Evolutionary conservation across 2,797 vertebrate species (phyloP).

Genomic region (Acanthurus leucopareius): DNA sequence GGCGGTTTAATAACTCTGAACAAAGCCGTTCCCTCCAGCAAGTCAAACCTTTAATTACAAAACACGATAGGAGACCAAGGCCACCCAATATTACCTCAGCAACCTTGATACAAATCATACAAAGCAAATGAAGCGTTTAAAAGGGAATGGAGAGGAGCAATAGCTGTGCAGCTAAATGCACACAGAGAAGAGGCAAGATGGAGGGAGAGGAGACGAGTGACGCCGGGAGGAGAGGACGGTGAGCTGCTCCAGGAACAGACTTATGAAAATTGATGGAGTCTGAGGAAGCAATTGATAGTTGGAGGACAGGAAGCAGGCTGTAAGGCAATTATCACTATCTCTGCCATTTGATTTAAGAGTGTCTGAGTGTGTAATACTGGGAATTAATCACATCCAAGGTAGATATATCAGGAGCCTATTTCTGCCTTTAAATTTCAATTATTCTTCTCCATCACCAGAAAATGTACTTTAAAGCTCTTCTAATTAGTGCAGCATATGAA

Average conservation of each 20-base stretch:
- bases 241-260: constrained; percentile 56
- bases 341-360: constrained; percentile 79
- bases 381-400: constrained; percentile 79
- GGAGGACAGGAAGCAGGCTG: constrained; percentile 83
- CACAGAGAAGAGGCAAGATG: constrained; percentile 13
- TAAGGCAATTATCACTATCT: constrained; percentile 83
- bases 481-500: constrained; percentile 57
- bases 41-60: constrained; percentile 83
- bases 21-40: constrained; percentile 72
- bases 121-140: constrained; percentile 77
- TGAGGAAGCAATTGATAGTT: constrained; percentile 80
- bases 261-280: constrained; percentile 82
- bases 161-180: constrained; percentile 19
- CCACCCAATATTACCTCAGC: constrained; percentile 72
- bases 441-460: constrained; percentile 67
- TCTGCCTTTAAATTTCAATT: constrained; percentile 73
- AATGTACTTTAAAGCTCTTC: constrained; percentile 59
- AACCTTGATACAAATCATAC: constrained; percentile 82
- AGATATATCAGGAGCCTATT: constrained; percentile 71
- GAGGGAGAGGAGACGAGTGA: constrained; percentile 19
- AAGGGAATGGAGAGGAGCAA: constrained; percentile 45
- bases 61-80: constrained; percentile 69
- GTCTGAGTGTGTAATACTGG: constrained; percentile 74
- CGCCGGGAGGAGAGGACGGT: constrained; percentile 29
- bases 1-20: constrained; percentile 78